Base-by-base conservation (phyloP, 2,113 vertebrate species). In the Ophthalmolycus amberensis region DNA sequence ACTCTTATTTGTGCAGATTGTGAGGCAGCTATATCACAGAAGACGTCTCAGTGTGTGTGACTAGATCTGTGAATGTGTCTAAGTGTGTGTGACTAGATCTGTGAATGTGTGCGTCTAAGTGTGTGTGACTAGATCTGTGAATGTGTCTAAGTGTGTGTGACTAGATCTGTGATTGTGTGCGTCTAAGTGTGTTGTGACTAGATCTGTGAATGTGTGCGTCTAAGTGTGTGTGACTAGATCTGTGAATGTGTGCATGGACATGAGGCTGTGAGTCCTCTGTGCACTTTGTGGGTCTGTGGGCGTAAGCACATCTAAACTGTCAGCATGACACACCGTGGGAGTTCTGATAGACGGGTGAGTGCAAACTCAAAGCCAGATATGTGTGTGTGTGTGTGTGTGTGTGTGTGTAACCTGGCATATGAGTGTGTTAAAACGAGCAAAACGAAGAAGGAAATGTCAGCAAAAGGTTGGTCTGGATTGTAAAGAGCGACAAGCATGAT, bases 281-380 rank as follows among this genome's bases (percentile, higher is more conserved):
- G 84, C 81, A 86, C 81, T 85, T 84, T 90, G 86, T 84, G 86
- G 59, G 76, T 85, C 71, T 74, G 90, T 88, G 87, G 84, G 92
- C 59, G 86, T 84, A 82, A 90, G 90, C 90, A 90, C 83, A 85
- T 91, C 90, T 90, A 88, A 92, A 91, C 81, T 91, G 87, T 91
- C 90, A 91, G 89, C 82, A 80, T 92, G 88, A 88, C 85, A 91
- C 84, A 60, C 80, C 62, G 90, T 92, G 77, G 92, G 93, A 90
- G 91, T 85, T 82, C 85, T 92, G 91, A 91, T 77, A 88, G 89
- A 92, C 83, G 74, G 68, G 83, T 85, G 88, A 90, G 83, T 86
- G 82, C 90, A 85, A 70, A 65, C 85, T 75, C 72, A 62, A 52
- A 85, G 82, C 22, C 70, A 70, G 52, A 50, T 58, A 1, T 56